Evolutionary conservation across 1,140 invertebrate genomes (phyloP), one percentile per base, ranked within the genome.

Genomic region (Drosophila melanica): DNA sequence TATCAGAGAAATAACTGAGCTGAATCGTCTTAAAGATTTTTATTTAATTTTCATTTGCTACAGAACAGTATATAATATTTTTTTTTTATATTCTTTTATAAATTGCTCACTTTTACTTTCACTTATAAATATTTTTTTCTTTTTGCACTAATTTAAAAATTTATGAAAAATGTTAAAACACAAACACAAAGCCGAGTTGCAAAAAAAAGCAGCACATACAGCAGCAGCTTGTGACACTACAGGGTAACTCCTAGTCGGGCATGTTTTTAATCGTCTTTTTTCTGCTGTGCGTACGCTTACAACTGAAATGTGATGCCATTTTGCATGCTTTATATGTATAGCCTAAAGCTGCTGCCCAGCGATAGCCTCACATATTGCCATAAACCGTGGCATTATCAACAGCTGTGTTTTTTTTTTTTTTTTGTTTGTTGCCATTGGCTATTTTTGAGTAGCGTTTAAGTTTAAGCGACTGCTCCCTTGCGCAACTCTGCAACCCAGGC

Each of bases 221-320:
- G 20, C 20, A 23, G 20, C 2, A 23, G 4, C 20, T 23, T 23
- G 20, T 16, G 16, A 12, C 12, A 9, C 16, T 9, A 16, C 16
- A 18, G 11, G 35, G 51, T 54, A 23, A 14, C 0, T 14, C 8
- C 44, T 12, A 20, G 37, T 33, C 44, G 3, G 4, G 4, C 23
- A 35, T 33, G n/a, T 10, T 37, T 7, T 8, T 9, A 33, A 57
- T 18, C 1, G 0, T 18, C 4, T n/a, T 18, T 20, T 44, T 12
- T 23, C 6, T n/a, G 39, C 48, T 33, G 18, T 23, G 41, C 2
- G 18, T 23, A 35, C 2, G 18, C 37, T 57, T 47, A 37, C 81
- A 81, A 86, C 86, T 86, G 81, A 85, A 86, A 86, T 81, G 81
- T 86, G 81, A 79, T 67, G 74, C 75, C 75, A 75, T 87, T 86